A percentile compares a stretch with the other conserved stretches of the same genome.
phyloP scores from a whole-genome alignment of 2,797 vertebrate species.

The Dryobates pubescens region DNA sequence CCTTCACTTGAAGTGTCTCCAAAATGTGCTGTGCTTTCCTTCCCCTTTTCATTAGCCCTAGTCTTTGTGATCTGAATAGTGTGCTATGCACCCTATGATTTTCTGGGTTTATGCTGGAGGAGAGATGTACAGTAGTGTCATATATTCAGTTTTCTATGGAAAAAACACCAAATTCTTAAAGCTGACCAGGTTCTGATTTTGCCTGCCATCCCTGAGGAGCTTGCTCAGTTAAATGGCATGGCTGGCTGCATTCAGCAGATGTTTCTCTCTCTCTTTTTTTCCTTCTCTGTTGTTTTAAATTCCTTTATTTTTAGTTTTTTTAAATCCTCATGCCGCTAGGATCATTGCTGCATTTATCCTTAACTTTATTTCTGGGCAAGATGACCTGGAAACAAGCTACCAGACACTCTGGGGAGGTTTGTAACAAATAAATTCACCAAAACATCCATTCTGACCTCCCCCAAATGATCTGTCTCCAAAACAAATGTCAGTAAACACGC shows the following conservation, averaged over 20 bases:
- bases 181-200: neutral
- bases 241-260: constrained; percentile 1
- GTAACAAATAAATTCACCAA: constrained; percentile 23
- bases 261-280: neutral
- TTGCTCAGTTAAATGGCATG: neutral
- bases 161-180: neutral
- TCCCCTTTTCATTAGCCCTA: neutral
- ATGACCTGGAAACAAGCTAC: constrained; percentile 42
- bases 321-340: neutral
- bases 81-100: neutral
- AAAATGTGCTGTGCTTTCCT: neutral
- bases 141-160: neutral
- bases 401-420: constrained; percentile 15
- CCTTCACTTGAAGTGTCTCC: neutral
- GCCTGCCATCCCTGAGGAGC: neutral
- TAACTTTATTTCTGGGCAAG: constrained; percentile 36
- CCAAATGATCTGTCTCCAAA: constrained; percentile 11
- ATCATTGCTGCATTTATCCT: neutral
- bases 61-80: neutral
- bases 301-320: neutral
- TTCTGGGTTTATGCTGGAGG: neutral
- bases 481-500: constrained; percentile 36
- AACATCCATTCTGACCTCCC: constrained; percentile 7
- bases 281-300: neutral
- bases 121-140: neutral